phyloP scores from a whole-genome alignment of 2,797 vertebrate genomes.

The Clarias laeviceps region DNA sequence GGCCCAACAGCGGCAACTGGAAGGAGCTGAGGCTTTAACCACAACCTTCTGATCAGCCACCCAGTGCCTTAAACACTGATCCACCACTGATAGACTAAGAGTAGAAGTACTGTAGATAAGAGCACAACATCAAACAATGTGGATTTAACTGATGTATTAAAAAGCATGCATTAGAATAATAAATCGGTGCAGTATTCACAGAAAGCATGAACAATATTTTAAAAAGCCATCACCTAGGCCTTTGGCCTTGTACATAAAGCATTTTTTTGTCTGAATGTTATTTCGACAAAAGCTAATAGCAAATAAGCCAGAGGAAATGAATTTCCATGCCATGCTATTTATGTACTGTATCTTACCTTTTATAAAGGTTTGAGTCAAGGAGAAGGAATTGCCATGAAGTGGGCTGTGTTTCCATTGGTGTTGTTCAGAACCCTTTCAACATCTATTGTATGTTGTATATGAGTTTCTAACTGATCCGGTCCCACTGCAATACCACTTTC shows the following conservation, averaged over 20 bases:
- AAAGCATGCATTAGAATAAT: background rate
- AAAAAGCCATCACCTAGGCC: background rate
- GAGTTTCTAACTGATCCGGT: background rate
- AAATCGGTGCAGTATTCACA: background rate
- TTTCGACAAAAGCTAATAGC: background rate
- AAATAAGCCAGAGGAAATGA: conserved; percentile 16
- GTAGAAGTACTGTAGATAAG: background rate
- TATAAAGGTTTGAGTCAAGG: background rate
- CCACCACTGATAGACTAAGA: background rate
- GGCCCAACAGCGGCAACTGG: background rate
- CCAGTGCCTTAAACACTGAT: background rate
- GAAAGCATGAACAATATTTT: background rate
- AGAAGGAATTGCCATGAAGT: background rate
- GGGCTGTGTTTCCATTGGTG: background rate
- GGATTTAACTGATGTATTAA: background rate
- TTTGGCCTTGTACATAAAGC: background rate
- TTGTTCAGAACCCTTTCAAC: background rate
- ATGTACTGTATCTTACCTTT: conserved; percentile 12
- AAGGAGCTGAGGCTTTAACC: background rate
- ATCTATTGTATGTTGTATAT: conserved; percentile 21
- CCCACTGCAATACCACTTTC: background rate
- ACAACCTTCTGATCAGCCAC: background rate
- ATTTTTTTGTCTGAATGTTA: background rate
- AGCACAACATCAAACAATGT: background rate
- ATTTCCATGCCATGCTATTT: background rate